Percentiles rank a stretch among this genome's conserved stretches.
Evolutionary conservation across 2,888 invertebrate species (phyloP).

Genomic region (Neoascia interrupta): DNA sequence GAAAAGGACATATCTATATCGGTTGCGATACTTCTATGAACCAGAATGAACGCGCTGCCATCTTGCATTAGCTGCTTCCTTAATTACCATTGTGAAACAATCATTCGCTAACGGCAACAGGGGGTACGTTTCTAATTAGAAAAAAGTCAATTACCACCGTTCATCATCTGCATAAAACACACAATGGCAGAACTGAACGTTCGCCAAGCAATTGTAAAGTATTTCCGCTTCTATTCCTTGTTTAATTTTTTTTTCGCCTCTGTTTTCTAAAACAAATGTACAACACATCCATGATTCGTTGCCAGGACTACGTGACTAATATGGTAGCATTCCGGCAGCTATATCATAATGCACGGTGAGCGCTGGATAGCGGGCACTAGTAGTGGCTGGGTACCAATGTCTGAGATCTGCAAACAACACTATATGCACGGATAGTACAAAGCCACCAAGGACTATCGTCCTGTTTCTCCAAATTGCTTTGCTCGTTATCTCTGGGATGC

Average conservation of each 20-base stretch:
- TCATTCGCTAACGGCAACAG: constrained; percentile 8
- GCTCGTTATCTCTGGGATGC: constrained; percentile 66
- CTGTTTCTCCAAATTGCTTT: constrained; percentile 66
- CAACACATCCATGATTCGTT: constrained; percentile 53
- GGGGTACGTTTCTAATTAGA: constrained; percentile 7
- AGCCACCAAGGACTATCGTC: constrained; percentile 49
- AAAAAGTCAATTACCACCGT: constrained; percentile 44
- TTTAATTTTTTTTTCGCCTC: neutral
- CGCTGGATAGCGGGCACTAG: neutral
- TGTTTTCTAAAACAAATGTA: constrained; percentile 35
- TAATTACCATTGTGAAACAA: constrained; percentile 40
- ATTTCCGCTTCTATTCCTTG: constrained; percentile 31
- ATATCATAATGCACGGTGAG: constrained; percentile 6
- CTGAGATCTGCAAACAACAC: constrained; percentile 36
- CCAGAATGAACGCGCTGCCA: neutral
- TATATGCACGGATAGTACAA: constrained; percentile 24
- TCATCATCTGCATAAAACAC: constrained; percentile 43
- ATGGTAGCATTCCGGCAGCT: constrained; percentile 33
- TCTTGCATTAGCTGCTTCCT: constrained; percentile 7
- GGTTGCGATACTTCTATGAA: too few relatives aligned
- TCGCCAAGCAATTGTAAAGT: constrained; percentile 28
- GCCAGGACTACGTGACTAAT: constrained; percentile 53
- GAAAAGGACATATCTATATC: neutral
- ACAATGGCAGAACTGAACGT: neutral
- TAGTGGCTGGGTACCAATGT: neutral